Evolutionary conservation across 2,797 vertebrate species (phyloP), one percentile per base, ranked within the genome.

Genomic region (Margarornis squamiger): DNA sequence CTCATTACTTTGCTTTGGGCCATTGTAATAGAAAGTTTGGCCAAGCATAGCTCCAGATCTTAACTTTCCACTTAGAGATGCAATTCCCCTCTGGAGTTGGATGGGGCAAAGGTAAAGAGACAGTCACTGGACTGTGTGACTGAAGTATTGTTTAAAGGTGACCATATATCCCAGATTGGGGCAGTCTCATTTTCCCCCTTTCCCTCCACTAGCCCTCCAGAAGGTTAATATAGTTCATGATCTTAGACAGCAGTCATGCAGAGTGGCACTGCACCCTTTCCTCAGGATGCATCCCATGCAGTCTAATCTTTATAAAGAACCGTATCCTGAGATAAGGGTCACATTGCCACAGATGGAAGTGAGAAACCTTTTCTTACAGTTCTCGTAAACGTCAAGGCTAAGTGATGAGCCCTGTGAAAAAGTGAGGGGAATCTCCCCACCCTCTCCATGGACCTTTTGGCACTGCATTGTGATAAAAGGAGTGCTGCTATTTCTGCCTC

Each of bases 261-360:
- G 66, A 93, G 67, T 23, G 2, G 67, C 63, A 74, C 97, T 97
- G 95, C 95, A 41, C 95, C 93, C 95, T 98, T 97, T 98, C 97
- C 98, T 97, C 92, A 96, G 98, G 97, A 97, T 97, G 77, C 90
- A 84, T 91, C 92, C 66, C 3, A 1, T 83, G 71, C 65, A 68
- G 79, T n/a, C 77, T 96, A 95, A 92, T 93, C 93, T 97, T 63
- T 70, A 89, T 84, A 94, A 86, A 95, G 93, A 27, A 82, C 72
- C 46, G 18, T 2, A 61, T 91, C 93, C 86, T 93, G 90, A 95
- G 88, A 68, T 93, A 85, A 95, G 83, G 92, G 93, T 96, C 87
- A 95, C 0, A 0, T 80, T 85, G 49, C 65, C 94, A 85, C 94
- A 86, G 83, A 79, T 88, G 88, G 94, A 97, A 95, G 96, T 19